phyloP scores from a whole-genome alignment of 2,888 invertebrate species.

The Leptothorax acervorum region DNA sequence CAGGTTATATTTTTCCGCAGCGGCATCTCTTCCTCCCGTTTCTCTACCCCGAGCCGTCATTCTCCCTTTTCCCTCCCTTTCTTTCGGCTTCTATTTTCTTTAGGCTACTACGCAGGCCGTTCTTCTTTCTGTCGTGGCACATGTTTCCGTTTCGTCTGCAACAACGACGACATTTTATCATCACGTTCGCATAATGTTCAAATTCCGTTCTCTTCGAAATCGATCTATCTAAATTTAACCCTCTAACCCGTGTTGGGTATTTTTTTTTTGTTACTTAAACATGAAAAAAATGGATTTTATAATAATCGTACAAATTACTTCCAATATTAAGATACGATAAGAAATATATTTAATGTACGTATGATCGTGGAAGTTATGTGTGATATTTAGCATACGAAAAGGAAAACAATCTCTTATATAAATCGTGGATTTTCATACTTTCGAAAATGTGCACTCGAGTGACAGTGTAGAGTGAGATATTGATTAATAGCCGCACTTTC shows the following conservation, averaged over 20 bases:
- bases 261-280: background rate
- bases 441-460: background rate
- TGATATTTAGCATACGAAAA: background rate
- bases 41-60: constrained; percentile 48
- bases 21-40: constrained; percentile 61
- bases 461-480: background rate
- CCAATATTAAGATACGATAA: background rate
- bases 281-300: background rate
- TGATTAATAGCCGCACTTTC: constrained; percentile 28
- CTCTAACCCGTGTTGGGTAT: background rate
- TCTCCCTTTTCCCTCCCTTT: constrained; percentile 34
- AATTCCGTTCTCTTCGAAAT: background rate
- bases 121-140: constrained; percentile 44
- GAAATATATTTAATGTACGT: background rate
- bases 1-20: constrained; percentile 84
- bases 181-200: constrained; percentile 31
- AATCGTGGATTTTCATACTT: background rate
- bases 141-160: constrained; percentile 48
- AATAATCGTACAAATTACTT: background rate
- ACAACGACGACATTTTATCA: constrained; percentile 27
- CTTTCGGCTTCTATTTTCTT: constrained; percentile 54
- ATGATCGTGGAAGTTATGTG: background rate
- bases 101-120: constrained; percentile 23
- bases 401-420: background rate
- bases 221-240: background rate